Conservation (phyloP, 2,797 vertebrate species). For the Mallotus villosus region DNA sequence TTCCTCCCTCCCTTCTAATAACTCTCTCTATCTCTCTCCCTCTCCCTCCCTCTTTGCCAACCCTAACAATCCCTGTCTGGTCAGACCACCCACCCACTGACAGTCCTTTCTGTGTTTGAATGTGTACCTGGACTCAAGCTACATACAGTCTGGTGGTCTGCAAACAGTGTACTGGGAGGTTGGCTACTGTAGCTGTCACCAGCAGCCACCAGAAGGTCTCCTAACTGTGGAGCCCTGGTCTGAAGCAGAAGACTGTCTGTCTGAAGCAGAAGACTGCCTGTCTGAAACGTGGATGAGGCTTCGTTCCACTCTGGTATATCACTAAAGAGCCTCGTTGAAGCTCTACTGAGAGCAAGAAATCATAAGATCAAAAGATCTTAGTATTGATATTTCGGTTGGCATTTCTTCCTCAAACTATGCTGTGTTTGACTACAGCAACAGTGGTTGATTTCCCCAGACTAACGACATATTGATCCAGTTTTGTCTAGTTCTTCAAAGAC, state of each 20-base stretch:
- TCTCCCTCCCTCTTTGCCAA: constrained; percentile 5
- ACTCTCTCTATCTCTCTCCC: constrained; percentile 7
- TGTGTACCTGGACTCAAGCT: too few relatives aligned
- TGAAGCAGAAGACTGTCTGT: background rate
- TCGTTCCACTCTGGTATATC: background rate
- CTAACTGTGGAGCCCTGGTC: too few relatives aligned
- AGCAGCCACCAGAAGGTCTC: too few relatives aligned
- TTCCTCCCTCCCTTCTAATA: background rate
- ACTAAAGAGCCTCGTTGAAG: background rate
- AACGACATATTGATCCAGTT: background rate
- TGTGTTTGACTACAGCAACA: background rate
- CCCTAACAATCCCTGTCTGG: background rate
- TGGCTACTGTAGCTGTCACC: too few relatives aligned
- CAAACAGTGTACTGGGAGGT: too few relatives aligned
- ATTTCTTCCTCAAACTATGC: background rate
- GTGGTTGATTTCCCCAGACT: background rate
- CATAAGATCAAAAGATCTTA: constrained; percentile 6
- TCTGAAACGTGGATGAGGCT: background rate
- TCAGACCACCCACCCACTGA: background rate
- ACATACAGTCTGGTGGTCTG: too few relatives aligned
- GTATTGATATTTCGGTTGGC: background rate
- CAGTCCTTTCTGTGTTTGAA: too few relatives aligned
- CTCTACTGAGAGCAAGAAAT: background rate
- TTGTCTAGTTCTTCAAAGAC: constrained; percentile 1
- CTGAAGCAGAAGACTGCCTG: background rate